Base-by-base conservation (phyloP, 30 jellyfish, hydroid and myxozoan species). In the Rhopilema esculentum region DNA sequence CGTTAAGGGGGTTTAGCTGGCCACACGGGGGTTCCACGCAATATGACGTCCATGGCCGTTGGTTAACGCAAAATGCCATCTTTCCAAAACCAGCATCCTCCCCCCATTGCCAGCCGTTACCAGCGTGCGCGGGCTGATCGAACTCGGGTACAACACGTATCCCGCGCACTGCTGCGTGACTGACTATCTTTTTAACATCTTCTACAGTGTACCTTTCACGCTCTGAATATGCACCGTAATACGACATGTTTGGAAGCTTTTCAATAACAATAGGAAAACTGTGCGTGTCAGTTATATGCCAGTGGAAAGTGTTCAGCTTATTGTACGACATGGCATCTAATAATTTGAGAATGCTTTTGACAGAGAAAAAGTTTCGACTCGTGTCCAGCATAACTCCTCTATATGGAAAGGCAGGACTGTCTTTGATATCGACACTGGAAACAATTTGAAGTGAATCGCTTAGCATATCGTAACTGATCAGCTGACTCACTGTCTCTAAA, bases 401-500 rank as follows among this genome's bases (percentile, higher is more conserved):
- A 75, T 79, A 80, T 0, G 92, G 92, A 33, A 69, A 89, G 23
- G 88, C 88, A 18, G 97, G 91, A 30, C 91, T 48, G 70, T 85
- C 94, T 8, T 23, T 20, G 16, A 93, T 84, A 16, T 93, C 93
- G 16, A 87, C 97, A n/a, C 64, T 32, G 24, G 92, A 72, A 16
- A 89, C 97, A 18, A 92, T 86, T 76, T 92, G 98, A 90, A 92
- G 40, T 8, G 94, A 71, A 30, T 92, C 93, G 30, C 74, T 77
- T n/a, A 80, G 25, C 66, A 79, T 88, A 24, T 77, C 79, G 68
- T 85, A 92, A 25, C 97, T 89, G 40, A 88, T 79, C 28, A 92
- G 88, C 70, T 92, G 98, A 74, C 98, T 92, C 30, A 92, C 24
- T 63, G 98, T 85, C 75, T 92, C 98, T 26, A 92, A 69, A 23